Evolutionary conservation across 2,797 vertebrate genomes (phyloP).

Genomic region (Pseudochirops corinnae): DNA sequence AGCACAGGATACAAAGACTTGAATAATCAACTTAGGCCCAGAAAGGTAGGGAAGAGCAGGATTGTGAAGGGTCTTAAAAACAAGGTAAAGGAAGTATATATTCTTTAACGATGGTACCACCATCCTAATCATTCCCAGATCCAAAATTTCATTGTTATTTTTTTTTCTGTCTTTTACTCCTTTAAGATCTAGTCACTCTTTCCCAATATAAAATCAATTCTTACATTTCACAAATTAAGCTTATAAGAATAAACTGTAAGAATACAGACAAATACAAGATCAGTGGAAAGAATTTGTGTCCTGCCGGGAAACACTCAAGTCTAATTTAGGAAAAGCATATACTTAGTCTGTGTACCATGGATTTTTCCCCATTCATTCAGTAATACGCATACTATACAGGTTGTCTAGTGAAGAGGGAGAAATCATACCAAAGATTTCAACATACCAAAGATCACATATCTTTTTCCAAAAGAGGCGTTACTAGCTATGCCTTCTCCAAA

Average conservation of each 20-base stretch:
- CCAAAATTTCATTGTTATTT: neutral
- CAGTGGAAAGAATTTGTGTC: neutral
- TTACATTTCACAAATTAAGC: neutral
- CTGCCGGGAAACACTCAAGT: neutral
- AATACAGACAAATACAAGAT: neutral
- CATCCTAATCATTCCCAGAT: neutral
- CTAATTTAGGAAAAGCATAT: neutral
- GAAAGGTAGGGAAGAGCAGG: neutral
- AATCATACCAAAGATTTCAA: neutral
- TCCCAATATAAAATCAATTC: neutral
- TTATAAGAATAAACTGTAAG: neutral
- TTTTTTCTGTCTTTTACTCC: neutral
- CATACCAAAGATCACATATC: neutral
- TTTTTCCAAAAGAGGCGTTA: neutral
- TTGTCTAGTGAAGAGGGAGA: neutral
- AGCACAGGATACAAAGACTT: neutral
- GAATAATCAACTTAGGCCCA: neutral
- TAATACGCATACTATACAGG: neutral
- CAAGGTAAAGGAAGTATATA: neutral
- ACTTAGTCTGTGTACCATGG: neutral
- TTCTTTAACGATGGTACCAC: neutral
- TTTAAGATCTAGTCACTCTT: neutral
- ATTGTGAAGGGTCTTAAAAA: neutral
- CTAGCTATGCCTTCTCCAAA: neutral
- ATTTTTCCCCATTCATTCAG: neutral